Percentiles rank a stretch among this genome's conserved stretches.
phyloP scores from a whole-genome alignment of 1,140 invertebrate genomes.

The Muscidifurax raptorellus region DNA sequence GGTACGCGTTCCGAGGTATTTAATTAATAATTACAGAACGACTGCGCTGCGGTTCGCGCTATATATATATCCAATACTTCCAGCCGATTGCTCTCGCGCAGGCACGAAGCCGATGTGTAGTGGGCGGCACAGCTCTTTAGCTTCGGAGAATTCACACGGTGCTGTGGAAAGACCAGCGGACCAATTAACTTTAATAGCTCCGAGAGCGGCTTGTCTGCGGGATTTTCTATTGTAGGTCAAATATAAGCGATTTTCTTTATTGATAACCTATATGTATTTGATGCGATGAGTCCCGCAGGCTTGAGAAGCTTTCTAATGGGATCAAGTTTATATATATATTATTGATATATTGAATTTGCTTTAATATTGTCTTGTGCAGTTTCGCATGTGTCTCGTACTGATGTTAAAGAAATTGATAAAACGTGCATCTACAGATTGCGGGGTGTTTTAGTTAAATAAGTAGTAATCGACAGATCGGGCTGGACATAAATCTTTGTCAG shows the following conservation, averaged over 20 bases:
- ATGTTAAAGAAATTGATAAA: no score
- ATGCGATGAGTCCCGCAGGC: neutral
- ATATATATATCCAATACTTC: constrained; percentile 25
- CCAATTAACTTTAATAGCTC: constrained; percentile 38
- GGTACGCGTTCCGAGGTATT: constrained; percentile 8
- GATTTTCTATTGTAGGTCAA: neutral
- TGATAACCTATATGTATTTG: neutral
- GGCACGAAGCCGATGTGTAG: neutral
- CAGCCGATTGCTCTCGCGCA: neutral
- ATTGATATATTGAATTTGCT: no score
- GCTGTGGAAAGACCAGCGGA: neutral
- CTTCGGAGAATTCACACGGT: neutral
- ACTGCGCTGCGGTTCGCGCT: neutral
- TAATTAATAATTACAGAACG: constrained; percentile 42
- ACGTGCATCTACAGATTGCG: no score
- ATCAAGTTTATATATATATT: no score
- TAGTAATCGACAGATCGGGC: neutral
- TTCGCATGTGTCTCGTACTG: no score
- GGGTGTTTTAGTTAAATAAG: neutral
- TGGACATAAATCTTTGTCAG: neutral
- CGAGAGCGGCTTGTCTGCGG: neutral
- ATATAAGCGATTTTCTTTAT: neutral
- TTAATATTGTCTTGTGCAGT: no score
- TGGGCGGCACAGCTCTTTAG: neutral
- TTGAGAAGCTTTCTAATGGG: no score